Conservation (phyloP, 2,113 vertebrate species). For the Silurus meridionalis region DNA sequence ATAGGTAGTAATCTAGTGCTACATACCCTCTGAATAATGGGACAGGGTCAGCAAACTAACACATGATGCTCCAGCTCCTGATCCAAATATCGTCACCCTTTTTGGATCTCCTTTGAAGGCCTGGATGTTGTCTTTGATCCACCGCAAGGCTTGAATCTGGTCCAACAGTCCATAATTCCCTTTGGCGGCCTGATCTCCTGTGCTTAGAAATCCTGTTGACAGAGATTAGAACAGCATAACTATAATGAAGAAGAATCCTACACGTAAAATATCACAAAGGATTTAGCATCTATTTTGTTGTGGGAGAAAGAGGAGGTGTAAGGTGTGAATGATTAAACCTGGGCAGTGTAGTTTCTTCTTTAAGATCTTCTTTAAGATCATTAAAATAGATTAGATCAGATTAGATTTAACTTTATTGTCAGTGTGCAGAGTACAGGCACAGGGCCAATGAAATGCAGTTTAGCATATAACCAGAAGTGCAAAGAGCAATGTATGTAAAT, state of each 20-base stretch:
- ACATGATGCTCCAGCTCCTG: conserved; percentile 92
- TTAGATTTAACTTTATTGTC: no score
- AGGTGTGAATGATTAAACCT: background rate
- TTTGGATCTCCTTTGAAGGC: conserved; percentile 94
- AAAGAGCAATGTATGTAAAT: no score
- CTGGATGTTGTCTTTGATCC: conserved; percentile 96
- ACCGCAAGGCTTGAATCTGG: conserved; percentile 94
- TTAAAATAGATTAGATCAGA: no score
- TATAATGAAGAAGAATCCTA: background rate
- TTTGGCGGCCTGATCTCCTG: conserved; percentile 94
- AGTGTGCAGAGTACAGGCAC: no score
- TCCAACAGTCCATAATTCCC: conserved; percentile 96
- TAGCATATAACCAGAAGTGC: no score
- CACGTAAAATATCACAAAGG: background rate
- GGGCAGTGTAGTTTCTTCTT: background rate
- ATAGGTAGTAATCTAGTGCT: background rate
- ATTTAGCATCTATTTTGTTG: background rate
- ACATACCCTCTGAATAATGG: conserved; percentile 94
- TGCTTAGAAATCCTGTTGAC: conserved; percentile 91
- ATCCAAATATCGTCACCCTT: conserved; percentile 95
- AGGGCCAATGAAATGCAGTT: no score
- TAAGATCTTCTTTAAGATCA: background rate
- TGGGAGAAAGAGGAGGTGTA: background rate
- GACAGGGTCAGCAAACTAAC: conserved; percentile 94
- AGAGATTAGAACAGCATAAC: conserved; percentile 31